Evolutionary conservation across 2,797 vertebrate genomes (phyloP).

Genomic region (Melanotaenia boesemani): DNA sequence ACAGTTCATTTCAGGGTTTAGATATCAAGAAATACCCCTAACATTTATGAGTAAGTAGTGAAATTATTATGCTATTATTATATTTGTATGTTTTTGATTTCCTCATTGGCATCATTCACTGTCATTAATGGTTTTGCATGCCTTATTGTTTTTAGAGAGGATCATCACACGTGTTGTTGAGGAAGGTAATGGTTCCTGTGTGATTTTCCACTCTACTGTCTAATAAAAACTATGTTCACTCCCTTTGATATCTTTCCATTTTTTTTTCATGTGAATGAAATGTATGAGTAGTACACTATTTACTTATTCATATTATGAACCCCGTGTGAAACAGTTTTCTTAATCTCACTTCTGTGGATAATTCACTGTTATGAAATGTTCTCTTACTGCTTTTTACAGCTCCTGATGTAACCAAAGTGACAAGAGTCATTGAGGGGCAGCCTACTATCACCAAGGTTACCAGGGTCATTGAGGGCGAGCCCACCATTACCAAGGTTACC

Average conservation of each 20-base stretch:
- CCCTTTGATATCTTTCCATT: neutral
- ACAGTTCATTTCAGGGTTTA: slow-evolving; percentile 90
- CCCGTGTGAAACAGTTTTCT: neutral
- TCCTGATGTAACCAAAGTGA: slow-evolving; percentile 79
- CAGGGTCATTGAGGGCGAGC: slow-evolving; percentile 81
- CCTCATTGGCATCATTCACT: neutral
- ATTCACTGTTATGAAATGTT: neutral
- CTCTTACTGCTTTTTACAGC: slow-evolving; percentile 56
- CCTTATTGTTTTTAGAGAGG: slow-evolving; percentile 68
- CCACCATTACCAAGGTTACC: slow-evolving; percentile 85
- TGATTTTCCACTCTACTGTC: slow-evolving; percentile 39
- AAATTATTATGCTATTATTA: neutral
- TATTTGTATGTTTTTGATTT: neutral
- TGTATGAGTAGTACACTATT: too few species aligned
- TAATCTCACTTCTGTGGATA: neutral
- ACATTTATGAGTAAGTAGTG: slow-evolving; percentile 92
- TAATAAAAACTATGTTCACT: neutral
- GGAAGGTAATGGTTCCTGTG: slow-evolving; percentile 62
- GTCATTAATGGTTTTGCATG: slow-evolving; percentile 35
- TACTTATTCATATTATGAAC: too few species aligned
- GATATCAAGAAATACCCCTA: slow-evolving; percentile 93
- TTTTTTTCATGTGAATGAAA: neutral
- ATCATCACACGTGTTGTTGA: slow-evolving; percentile 61
- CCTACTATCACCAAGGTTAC: slow-evolving; percentile 83
- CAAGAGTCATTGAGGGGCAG: slow-evolving; percentile 79